Evolutionary conservation across 92 coral and sea anemone species (phyloP).

Genomic region (Parazoanthus darwini): DNA sequence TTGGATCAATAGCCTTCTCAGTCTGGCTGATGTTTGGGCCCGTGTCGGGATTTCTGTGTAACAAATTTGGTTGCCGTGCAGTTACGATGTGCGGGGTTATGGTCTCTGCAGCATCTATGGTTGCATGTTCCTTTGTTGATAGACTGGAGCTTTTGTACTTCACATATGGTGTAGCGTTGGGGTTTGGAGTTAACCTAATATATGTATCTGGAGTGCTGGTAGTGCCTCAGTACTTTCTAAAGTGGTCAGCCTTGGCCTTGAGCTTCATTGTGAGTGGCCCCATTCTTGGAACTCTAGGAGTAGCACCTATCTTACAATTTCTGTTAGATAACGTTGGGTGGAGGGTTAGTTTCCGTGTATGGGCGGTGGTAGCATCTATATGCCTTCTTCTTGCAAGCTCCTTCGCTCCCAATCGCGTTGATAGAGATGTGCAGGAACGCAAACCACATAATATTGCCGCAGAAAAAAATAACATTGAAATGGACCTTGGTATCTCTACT

Average conservation of each 20-base stretch:
- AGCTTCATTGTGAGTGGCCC: not conserved
- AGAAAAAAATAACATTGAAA: not conserved
- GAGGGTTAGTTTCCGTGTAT: not conserved
- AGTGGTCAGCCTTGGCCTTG: not conserved
- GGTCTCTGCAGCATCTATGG: conserved; percentile 4
- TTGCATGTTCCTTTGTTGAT: conserved; percentile 34
- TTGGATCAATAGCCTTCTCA: conserved; percentile 24
- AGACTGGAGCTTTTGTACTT: conserved; percentile 24
- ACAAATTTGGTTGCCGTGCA: conserved; percentile 31
- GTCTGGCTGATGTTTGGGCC: conserved; percentile 29
- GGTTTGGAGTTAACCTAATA: not conserved
- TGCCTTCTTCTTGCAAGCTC: not conserved
- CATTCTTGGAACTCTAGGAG: not conserved
- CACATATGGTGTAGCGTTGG: not conserved
- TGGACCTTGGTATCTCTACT: not conserved
- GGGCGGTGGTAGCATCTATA: not conserved
- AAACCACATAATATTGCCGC: not conserved
- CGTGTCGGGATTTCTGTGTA: conserved; percentile 13
- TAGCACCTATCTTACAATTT: not conserved
- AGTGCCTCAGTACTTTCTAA: not conserved
- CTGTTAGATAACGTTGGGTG: not conserved
- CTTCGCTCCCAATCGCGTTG: not conserved
- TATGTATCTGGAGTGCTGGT: not conserved
- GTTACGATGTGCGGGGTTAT: conserved; percentile 23
- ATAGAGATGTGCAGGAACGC: not conserved